Evolutionary conservation across 2,113 vertebrate species (phyloP), one percentile per base, ranked within the genome.

Genomic region (Morone saxatilis): DNA sequence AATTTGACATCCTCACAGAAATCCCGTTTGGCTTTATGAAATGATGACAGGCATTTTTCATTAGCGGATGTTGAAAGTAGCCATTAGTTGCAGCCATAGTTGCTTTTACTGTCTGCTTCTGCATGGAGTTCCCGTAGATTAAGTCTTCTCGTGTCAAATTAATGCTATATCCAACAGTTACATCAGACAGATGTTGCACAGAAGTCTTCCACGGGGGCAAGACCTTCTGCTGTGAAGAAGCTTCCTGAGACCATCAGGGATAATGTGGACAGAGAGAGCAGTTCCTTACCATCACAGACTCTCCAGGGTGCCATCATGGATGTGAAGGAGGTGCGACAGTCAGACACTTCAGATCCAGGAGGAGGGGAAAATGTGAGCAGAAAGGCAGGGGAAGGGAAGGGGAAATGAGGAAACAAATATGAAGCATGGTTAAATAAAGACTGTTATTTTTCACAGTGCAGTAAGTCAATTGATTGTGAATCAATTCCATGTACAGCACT

Each of bases 321-420:
- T 86, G 82, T 89, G 68, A 81, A 16, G 87, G 50, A 76, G 87
- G 89, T 85, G 87, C 91, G 88, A 54, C 88, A 86, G 92, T 86
- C 89, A 76, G 92, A 84, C 86, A 71, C 87, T 92, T 83, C 83
- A 69, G 63, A 81, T 57, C 71, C 67, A 54, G 38, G 74, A 89
- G 86, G 87, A 90, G 41, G 88, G 88, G 84, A 90, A 90, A 38
- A 66, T 72, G 63, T 63, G 53, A 87, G 75, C 47, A 66, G 81
- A 76, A 10, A 78, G 40, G 61, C 22, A 38, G 41, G 25, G 38
- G 70, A 20, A 31, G n/a, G 36, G 40, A 22, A 0, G 0, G 56
- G 63, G 25, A 65, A 36, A 53, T 67, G 65, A 72, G 70, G 65
- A 73, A 57, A 83, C 68, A 86, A 83, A 67, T 48, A 82, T 78